Percentiles rank a stretch among this genome's conserved stretches.
These are phyloP conservation scores for Axea sp. DNA, from an alignment of 2,888 invertebrate species.

Conservation along the genomic window DNA sequence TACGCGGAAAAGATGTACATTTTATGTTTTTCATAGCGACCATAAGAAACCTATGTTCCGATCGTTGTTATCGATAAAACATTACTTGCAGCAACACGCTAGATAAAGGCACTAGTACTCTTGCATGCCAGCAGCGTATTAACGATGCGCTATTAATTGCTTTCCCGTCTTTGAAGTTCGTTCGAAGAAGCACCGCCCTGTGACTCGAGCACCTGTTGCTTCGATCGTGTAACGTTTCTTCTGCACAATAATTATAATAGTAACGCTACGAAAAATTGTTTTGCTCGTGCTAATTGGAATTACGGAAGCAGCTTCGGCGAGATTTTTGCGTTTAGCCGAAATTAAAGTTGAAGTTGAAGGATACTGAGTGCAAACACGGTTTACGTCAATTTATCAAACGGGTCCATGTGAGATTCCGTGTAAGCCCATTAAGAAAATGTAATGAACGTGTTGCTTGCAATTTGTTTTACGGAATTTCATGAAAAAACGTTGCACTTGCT, in stretches of 20 bases:
- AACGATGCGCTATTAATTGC: slow-evolving; percentile 75
- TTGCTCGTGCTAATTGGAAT: slow-evolving; percentile 48
- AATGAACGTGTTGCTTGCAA: slow-evolving; percentile 18
- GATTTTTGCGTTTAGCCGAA: slow-evolving; percentile 29
- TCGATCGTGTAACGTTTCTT: slow-evolving; percentile 38
- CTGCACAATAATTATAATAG: slow-evolving; percentile 48
- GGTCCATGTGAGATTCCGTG: slow-evolving; percentile 18
- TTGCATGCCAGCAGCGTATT: slow-evolving; percentile 74
- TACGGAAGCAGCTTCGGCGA: slow-evolving; percentile 36
- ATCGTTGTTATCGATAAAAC: slow-evolving; percentile 51
- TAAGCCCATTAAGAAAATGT: slow-evolving; percentile 38
- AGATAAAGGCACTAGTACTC: slow-evolving; percentile 68
- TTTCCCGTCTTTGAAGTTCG: slow-evolving; percentile 68
- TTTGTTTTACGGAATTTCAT: slow-evolving; percentile 11
- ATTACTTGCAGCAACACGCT: slow-evolving; percentile 61
- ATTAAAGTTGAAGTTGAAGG: slow-evolving; percentile 32
- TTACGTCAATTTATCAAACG: slow-evolving; percentile 35
- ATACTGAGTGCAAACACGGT: slow-evolving; percentile 44
- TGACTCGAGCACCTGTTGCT: slow-evolving; percentile 59
- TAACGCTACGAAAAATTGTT: slow-evolving; percentile 40
- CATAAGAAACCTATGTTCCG: slow-evolving; percentile 37
- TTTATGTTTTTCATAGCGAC: slow-evolving; percentile 33
- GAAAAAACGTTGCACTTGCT: no score
- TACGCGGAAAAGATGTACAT: slow-evolving; percentile 38
- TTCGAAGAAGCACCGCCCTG: slow-evolving; percentile 65